phyloP scores from a whole-genome alignment of 2,113 vertebrate genomes.

The Alligator sinensis region DNA sequence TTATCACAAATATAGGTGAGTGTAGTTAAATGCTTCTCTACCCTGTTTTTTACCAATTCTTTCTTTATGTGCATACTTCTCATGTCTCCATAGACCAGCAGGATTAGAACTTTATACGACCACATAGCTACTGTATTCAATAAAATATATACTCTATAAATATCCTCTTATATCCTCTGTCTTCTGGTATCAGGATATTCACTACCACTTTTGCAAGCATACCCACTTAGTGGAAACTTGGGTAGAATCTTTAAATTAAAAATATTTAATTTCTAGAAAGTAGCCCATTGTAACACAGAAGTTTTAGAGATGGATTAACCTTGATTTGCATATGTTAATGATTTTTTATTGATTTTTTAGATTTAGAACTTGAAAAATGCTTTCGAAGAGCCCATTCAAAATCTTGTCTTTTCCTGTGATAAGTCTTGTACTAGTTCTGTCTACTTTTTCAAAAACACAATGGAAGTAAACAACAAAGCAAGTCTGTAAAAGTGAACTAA shows the following conservation, averaged over 20 bases:
- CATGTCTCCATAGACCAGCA: too few species aligned
- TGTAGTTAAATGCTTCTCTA: too few species aligned
- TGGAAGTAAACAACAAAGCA: slow-evolving; percentile 59
- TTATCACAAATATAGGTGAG: too few species aligned
- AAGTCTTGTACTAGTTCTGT: slow-evolving; percentile 31
- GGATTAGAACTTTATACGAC: too few species aligned
- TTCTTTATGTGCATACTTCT: too few species aligned
- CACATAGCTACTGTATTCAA: not conserved
- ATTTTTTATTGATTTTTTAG: slow-evolving; percentile 1
- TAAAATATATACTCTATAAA: not conserved
- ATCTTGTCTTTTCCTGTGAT: not conserved
- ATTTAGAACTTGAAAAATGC: not conserved
- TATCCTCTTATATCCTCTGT: not conserved
- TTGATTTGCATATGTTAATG: not conserved
- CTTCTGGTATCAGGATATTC: not conserved
- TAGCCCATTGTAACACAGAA: not conserved
- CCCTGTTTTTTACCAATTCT: too few species aligned
- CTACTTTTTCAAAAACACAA: slow-evolving; percentile 31
- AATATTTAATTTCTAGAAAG: not conserved
- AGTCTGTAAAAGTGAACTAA: slow-evolving; percentile 68
- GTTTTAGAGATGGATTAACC: not conserved
- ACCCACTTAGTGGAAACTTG: not conserved
- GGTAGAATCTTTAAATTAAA: not conserved
- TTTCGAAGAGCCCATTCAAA: not conserved
- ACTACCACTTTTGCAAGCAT: not conserved